Percentiles rank a stretch among this genome's conserved stretches.
Conservation (phyloP, 2,113 vertebrate species). For the Ochotona princeps region DNA sequence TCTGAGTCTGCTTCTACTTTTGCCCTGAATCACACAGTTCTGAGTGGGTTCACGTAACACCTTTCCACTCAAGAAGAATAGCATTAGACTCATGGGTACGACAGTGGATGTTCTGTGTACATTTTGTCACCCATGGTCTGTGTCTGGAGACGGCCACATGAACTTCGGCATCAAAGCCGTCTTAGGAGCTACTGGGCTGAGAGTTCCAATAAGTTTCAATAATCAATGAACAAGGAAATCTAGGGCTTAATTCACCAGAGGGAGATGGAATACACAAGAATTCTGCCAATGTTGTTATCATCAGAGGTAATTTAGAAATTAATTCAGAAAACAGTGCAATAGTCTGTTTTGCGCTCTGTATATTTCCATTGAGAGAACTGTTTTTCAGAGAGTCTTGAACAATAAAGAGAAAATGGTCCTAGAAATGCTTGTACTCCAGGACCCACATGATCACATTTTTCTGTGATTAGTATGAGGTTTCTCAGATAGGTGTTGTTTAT, state of each 20-base stretch:
- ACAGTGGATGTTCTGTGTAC: accelerated
- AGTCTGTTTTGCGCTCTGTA: slow-evolving; percentile 9
- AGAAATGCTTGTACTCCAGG: slow-evolving; percentile 44
- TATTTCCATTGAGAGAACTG: slow-evolving; percentile 26
- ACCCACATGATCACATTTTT: slow-evolving; percentile 66
- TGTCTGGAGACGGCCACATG: background rate
- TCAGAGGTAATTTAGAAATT: too few relatives aligned
- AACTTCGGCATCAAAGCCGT: background rate
- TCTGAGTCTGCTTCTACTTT: background rate
- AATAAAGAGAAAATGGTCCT: slow-evolving; percentile 42
- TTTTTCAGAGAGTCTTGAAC: slow-evolving; percentile 47
- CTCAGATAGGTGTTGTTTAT: slow-evolving; percentile 64
- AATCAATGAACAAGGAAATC: background rate
- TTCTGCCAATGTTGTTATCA: background rate
- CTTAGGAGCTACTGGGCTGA: background rate
- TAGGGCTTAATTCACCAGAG: background rate
- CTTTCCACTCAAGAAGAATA: background rate
- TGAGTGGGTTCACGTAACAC: background rate
- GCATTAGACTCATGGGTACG: background rate
- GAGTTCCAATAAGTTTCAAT: background rate
- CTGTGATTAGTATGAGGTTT: slow-evolving; percentile 61
- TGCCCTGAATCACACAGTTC: background rate
- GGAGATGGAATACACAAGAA: background rate
- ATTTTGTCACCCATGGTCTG: background rate
- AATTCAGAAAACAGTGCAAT: slow-evolving; percentile 24